Percentiles rank a stretch among this genome's conserved stretches.
phyloP scores from a whole-genome alignment of 1,140 invertebrate species.

The Daktulosphaira vitifoliae region DNA sequence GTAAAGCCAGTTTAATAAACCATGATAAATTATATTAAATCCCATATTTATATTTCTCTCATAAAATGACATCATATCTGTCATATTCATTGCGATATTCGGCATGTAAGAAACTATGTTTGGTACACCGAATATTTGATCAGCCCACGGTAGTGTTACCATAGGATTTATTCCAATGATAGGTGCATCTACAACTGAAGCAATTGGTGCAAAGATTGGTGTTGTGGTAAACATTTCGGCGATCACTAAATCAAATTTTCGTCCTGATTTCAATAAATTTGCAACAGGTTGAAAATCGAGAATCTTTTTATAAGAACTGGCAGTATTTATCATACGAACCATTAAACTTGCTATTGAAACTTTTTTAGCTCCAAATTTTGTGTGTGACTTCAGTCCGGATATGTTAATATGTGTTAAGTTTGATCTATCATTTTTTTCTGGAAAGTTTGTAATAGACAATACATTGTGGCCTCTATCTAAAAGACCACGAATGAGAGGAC shows the following conservation, averaged over 20 bases:
- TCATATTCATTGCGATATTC: background rate
- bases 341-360: background rate
- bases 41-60: background rate
- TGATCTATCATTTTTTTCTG: background rate
- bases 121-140: background rate
- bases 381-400: background rate
- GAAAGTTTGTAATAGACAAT: background rate
- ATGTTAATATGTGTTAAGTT: background rate
- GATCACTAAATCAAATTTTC: constrained; percentile 5
- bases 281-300: background rate
- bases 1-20: background rate
- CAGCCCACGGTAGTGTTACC: background rate
- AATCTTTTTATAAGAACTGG: background rate
- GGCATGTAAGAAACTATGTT: background rate
- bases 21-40: accelerated
- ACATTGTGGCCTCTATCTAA: constrained; percentile 40
- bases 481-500: constrained; percentile 40
- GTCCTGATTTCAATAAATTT: background rate
- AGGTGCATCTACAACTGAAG: background rate
- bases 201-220: background rate
- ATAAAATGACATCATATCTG: too few species aligned
- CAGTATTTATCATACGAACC: background rate
- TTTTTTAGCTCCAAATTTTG: background rate
- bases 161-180: background rate
- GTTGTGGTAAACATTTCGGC: background rate